Percentiles rank a stretch among this genome's conserved stretches.
Evolutionary conservation across 2,888 invertebrate species (phyloP).

Genomic region (Xylota segnis): DNA sequence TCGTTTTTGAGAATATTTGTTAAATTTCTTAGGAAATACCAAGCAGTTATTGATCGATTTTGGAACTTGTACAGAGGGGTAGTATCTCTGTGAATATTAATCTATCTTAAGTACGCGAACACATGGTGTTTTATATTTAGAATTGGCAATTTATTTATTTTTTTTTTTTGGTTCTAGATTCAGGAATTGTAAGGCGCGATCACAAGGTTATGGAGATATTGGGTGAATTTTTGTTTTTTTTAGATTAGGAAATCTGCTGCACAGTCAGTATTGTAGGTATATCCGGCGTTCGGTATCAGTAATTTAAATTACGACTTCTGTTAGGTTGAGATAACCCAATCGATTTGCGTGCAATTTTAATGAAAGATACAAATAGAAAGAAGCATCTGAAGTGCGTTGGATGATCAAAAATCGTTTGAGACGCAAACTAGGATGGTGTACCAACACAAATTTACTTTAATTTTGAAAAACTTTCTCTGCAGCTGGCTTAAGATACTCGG

Average conservation of each 20-base stretch:
- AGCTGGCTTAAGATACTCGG: too few species aligned
- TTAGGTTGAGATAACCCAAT: too few species aligned
- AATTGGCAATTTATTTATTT: not conserved
- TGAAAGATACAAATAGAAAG: too few species aligned
- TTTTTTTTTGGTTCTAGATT: not conserved
- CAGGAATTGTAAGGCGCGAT: not conserved
- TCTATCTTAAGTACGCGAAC: slow-evolving; percentile 12
- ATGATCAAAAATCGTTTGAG: too few species aligned
- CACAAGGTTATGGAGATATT: not conserved
- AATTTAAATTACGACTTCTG: too few species aligned
- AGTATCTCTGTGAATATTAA: not conserved
- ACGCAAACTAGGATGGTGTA: too few species aligned
- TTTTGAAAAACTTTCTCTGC: too few species aligned
- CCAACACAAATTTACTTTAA: too few species aligned
- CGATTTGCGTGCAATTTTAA: too few species aligned
- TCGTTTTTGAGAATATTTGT: slow-evolving; percentile 22
- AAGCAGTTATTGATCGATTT: slow-evolving; percentile 41
- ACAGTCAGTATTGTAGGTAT: not conserved
- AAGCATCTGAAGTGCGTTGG: too few species aligned
- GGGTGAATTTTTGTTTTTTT: too few species aligned
- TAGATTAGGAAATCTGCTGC: not conserved
- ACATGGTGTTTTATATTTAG: slow-evolving; percentile 37
- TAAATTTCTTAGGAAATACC: slow-evolving; percentile 19
- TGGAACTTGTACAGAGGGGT: slow-evolving; percentile 1
- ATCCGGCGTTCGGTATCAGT: not conserved